These are phyloP conservation scores for Hyposoter dolosus DNA, from an alignment of 2,888 invertebrate species.

Conservation along the genomic window DNA sequence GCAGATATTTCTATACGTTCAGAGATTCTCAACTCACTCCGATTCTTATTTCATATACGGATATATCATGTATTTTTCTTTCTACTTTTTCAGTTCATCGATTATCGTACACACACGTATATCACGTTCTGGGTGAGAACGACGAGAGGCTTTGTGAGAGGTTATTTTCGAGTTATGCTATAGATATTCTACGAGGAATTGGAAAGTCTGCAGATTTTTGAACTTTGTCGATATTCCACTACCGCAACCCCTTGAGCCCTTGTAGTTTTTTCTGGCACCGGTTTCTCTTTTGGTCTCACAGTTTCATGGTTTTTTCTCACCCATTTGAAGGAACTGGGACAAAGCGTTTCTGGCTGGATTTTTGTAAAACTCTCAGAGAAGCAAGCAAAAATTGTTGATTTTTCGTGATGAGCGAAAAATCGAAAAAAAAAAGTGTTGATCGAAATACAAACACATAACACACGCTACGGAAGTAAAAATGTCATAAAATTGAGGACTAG, in stretches of 20 bases:
- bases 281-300: background rate
- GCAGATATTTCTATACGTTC: conserved; percentile 71
- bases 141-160: background rate
- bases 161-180: conserved; percentile 2
- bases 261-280: background rate
- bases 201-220: background rate
- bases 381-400: no score
- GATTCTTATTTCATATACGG: conserved; percentile 44
- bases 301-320: background rate
- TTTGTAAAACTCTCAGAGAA: no score
- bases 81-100: conserved; percentile 23
- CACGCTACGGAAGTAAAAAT: background rate
- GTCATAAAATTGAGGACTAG: conserved; percentile 6
- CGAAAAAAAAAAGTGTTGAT: no score
- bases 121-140: background rate
- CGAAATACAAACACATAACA: background rate
- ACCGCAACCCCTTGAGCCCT: background rate
- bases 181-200: background rate
- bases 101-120: conserved; percentile 23
- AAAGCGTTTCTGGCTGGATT: background rate
- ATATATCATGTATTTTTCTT: conserved; percentile 2
- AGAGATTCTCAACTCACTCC: conserved; percentile 72
- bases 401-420: no score
- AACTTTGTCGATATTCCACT: background rate
- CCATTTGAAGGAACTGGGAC: no score